These are phyloP conservation scores for Andrena haemorrhoa DNA, from an alignment of 2,888 invertebrate species.

Conservation along the genomic window DNA sequence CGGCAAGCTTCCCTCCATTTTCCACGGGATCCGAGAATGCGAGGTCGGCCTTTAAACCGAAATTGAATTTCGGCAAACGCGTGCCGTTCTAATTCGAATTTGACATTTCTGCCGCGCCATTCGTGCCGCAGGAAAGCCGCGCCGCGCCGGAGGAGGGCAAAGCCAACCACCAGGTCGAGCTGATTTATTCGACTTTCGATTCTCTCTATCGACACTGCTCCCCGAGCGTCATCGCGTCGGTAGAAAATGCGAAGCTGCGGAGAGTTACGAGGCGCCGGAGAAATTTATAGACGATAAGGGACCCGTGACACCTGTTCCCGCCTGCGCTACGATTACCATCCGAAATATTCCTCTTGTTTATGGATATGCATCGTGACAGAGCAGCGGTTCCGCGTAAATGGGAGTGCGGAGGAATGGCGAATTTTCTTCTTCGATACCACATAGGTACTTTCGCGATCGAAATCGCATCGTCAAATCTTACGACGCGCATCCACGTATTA, in stretches of 20 bases:
- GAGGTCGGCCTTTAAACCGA: constrained; percentile 50
- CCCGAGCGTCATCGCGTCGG: constrained; percentile 38
- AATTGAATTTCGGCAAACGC: constrained; percentile 68
- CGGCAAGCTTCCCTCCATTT: constrained; percentile 15
- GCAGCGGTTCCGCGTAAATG: too few relatives aligned
- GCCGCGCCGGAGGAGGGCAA: background rate
- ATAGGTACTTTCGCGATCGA: background rate
- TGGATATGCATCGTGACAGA: constrained; percentile 7
- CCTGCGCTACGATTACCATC: constrained; percentile 16
- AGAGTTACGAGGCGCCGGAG: constrained; percentile 58
- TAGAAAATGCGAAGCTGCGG: constrained; percentile 63
- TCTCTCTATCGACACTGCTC: constrained; percentile 20
- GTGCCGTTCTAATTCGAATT: constrained; percentile 69
- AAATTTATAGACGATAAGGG: constrained; percentile 68
- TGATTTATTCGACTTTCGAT: constrained; percentile 43
- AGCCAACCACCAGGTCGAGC: constrained; percentile 17
- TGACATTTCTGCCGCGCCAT: constrained; percentile 49
- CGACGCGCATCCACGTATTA: too few relatives aligned
- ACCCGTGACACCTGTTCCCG: constrained; percentile 65
- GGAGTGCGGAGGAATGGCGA: background rate
- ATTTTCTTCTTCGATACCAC: constrained; percentile 5
- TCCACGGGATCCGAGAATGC: constrained; percentile 36
- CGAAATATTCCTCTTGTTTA: constrained; percentile 51
- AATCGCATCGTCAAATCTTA: background rate
- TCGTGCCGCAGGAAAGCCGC: constrained; percentile 6